These are phyloP conservation scores for Sussaba pulchella DNA, from an alignment of 2,888 invertebrate species.

Conservation along the genomic window DNA sequence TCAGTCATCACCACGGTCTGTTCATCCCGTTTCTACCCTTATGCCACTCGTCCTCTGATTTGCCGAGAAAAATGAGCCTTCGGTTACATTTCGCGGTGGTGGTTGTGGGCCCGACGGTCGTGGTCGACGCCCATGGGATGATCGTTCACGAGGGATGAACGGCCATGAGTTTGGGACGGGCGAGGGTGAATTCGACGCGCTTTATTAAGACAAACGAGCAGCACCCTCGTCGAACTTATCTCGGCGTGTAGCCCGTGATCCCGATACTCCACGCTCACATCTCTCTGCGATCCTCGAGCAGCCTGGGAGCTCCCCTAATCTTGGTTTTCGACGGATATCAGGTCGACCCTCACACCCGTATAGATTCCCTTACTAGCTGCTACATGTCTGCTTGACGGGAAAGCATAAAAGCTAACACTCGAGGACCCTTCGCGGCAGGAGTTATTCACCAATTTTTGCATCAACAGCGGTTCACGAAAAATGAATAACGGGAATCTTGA, in stretches of 20 bases:
- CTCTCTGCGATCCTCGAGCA: neutral
- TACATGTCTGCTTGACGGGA: neutral
- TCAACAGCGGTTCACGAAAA: neutral
- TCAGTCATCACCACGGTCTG: neutral
- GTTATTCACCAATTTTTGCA: constrained; percentile 2
- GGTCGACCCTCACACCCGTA: neutral
- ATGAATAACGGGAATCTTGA: neutral
- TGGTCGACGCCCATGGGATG: constrained; percentile 27
- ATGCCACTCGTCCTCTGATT: constrained; percentile 36
- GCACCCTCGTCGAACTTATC: constrained; percentile 19
- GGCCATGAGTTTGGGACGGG: constrained; percentile 55
- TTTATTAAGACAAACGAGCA: constrained; percentile 67
- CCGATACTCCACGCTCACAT: neutral
- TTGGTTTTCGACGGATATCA: constrained; percentile 14
- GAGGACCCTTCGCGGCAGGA: neutral
- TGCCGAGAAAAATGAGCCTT: constrained; percentile 55
- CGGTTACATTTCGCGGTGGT: neutral
- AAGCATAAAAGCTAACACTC: neutral
- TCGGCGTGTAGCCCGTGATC: neutral
- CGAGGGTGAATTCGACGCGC: constrained; percentile 40
- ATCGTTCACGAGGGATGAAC: constrained; percentile 56
- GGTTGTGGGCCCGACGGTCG: neutral
- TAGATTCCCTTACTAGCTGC: constrained; percentile 9
- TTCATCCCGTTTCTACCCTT: neutral
- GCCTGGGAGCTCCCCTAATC: constrained; percentile 16